Base-by-base conservation (phyloP, 1,140 invertebrate species). In the Brachionus sp. region DNA sequence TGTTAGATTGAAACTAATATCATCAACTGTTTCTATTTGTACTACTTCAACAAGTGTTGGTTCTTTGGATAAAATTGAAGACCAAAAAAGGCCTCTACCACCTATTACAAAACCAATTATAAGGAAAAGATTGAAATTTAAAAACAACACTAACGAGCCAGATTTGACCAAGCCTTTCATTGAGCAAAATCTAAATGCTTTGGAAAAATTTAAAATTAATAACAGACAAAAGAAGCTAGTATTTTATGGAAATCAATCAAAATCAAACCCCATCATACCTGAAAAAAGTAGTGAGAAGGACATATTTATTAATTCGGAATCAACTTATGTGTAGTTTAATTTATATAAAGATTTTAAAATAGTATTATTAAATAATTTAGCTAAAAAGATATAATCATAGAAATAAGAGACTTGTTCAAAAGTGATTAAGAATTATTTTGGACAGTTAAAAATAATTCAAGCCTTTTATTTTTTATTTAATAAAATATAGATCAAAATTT, bases 1-100 rank as follows among this genome's bases (percentile, higher is more conserved):
- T 6, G 19, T 25, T 13, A 44, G 23, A 12, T 46, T 46, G 7
- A 75, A 39, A 50, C 35, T 9, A 75, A 75, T 75, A n/a, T 75
- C 70, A 23, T 75, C 70, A 10, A 75, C 70, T 46, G 25, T 75
- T 46, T 75, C 70, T 10, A 75, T 50, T 29, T 75, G 70, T 46
- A 75, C 70, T 13, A 75, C 42, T 6, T 46, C 70, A 1, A 75
- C 70, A 23, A 75, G 70, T 75, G 23, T 75, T 5, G 39, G 9
- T 2, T 46, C 42, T 12, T 46, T 75, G 37, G 16, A 75, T 50
- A 44, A 75, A 23, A 5, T 46, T n/a, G 70, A 75, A 23, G 23
- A 29, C 5, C 9, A 19, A 9, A 12, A 23, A 23, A 73, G 19
- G 10, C 70, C 70, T 7, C n/a, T 75, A 12, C 70, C 70, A 12